Base-by-base conservation (phyloP, 2,888 invertebrate species). In the Epirrita christyi region DNA sequence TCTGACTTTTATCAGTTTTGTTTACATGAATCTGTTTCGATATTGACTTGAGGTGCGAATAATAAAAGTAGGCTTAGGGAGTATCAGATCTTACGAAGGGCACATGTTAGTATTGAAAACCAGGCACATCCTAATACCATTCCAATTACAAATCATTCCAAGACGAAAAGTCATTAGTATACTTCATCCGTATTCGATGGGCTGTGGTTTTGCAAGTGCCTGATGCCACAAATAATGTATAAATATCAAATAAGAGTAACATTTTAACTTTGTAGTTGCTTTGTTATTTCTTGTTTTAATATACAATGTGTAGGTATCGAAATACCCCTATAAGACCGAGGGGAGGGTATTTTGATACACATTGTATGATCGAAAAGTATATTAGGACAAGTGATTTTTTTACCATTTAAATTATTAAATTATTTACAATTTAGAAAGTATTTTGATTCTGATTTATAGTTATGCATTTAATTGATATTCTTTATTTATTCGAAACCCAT, bases 121-220 rank as follows among this genome's bases (percentile, higher is more conserved):
- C 29, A 38, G 43, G 29, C 37, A 29, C 8, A 9, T 14, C 38
- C 10, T n/a, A 45, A 36, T 15, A 34, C 11, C 58, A 58, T 61
- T 56, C 60, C 50, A 53, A 58, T 61, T 56, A 55, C 50, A 53
- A 53, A 50, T 36, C 50, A 61, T 56, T 54, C 57, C 56, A 40
- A 41, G 10, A 6, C 32, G 6, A 27, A 44, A 13, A 46, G 28
- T 43, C 10, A 15, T 46, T 41, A 55, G 10, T 45, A 27, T 32
- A 21, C 32, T 38, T 38, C 37, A 48, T 43, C 13, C 21, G 47
- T 41, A 10, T 47, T 43, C 9, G 4, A 32, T 32, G 32, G 27
- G 36, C 46, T 46, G 46, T 54, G n/a, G 40, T 41, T 55, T 37
- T 38, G 14, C 36, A 61, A 61, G 60, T 61, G 60, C 63, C 63